Percentiles rank a stretch among this genome's conserved stretches.
These are phyloP conservation scores for Eumeta japonica DNA, from an alignment of 1,140 invertebrate genomes.

Conservation along the genomic window DNA sequence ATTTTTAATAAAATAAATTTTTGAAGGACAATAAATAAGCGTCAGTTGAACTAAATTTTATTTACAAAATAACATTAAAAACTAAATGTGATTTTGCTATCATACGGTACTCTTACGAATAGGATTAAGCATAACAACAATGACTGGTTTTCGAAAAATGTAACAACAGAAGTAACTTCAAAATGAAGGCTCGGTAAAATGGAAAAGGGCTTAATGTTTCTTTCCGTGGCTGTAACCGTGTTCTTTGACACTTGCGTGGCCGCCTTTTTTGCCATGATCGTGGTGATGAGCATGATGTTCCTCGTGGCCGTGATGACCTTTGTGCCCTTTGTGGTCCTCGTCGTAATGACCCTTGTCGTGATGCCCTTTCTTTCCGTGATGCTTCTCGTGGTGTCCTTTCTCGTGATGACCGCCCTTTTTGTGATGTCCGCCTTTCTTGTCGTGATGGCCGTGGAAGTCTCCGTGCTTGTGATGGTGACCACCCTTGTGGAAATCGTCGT, in stretches of 20 bases:
- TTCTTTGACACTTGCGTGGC: slow-evolving; percentile 64
- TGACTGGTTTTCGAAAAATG: too few relatives aligned
- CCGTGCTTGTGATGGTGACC: slow-evolving; percentile 71
- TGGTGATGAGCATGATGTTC: slow-evolving; percentile 65
- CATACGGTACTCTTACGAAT: too few relatives aligned
- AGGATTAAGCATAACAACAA: too few relatives aligned
- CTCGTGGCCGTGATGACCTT: slow-evolving; percentile 65
- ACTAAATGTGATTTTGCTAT: too few relatives aligned
- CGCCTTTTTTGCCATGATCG: slow-evolving; percentile 67
- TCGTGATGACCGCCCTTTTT: slow-evolving; percentile 73
- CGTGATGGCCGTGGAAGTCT: slow-evolving; percentile 67
- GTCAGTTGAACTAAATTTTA: too few relatives aligned
- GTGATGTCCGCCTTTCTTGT: slow-evolving; percentile 67
- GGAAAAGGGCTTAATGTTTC: slow-evolving; percentile 40
- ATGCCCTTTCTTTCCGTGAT: slow-evolving; percentile 73
- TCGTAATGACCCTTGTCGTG: slow-evolving; percentile 69
- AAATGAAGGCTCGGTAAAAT: too few relatives aligned
- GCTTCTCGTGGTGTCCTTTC: slow-evolving; percentile 67
- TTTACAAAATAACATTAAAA: too few relatives aligned
- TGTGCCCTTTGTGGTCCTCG: slow-evolving; percentile 63
- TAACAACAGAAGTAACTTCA: too few relatives aligned
- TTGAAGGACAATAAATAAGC: too few relatives aligned
- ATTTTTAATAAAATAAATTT: too few relatives aligned
- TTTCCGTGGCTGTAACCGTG: slow-evolving; percentile 62
- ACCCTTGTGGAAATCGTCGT: slow-evolving; percentile 77